A percentile compares a stretch with the other conserved stretches of the same genome.
phyloP scores from a whole-genome alignment of 2,797 vertebrate species.

The Poliocrania exsul region DNA sequence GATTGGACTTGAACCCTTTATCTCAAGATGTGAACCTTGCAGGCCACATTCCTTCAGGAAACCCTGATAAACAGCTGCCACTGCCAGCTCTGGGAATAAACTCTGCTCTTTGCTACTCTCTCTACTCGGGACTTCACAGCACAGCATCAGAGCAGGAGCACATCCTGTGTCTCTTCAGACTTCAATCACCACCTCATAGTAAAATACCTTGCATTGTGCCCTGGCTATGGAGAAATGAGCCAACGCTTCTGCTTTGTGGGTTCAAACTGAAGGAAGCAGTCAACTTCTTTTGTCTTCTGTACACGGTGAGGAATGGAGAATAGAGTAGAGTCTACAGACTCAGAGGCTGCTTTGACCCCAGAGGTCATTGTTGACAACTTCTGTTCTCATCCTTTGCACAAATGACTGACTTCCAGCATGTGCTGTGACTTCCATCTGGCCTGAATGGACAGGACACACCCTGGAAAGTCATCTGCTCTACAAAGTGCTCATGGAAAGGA shows the following conservation, averaged over 20 bases:
- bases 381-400: not conserved
- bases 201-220: not conserved
- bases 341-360: not conserved
- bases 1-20: not conserved
- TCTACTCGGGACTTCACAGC: rapidly evolving
- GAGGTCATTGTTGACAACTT: not conserved
- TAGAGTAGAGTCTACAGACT: not conserved
- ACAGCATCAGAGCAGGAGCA: not conserved
- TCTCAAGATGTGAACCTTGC: not conserved
- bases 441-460: not conserved
- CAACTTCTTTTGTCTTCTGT: not conserved
- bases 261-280: not conserved
- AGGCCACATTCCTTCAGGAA: not conserved
- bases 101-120: not conserved
- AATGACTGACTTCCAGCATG: not conserved
- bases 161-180: not conserved
- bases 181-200: not conserved
- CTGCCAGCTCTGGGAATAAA: not conserved
- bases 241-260: not conserved
- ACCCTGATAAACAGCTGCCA: not conserved
- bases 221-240: not conserved
- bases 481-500: not conserved
- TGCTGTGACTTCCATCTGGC: rapidly evolving
- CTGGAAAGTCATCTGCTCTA: not conserved
- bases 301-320: not conserved